Evolutionary conservation across 2,797 vertebrate species (phyloP), one percentile per base, ranked within the genome.

Genomic region (Allobates femoralis): DNA sequence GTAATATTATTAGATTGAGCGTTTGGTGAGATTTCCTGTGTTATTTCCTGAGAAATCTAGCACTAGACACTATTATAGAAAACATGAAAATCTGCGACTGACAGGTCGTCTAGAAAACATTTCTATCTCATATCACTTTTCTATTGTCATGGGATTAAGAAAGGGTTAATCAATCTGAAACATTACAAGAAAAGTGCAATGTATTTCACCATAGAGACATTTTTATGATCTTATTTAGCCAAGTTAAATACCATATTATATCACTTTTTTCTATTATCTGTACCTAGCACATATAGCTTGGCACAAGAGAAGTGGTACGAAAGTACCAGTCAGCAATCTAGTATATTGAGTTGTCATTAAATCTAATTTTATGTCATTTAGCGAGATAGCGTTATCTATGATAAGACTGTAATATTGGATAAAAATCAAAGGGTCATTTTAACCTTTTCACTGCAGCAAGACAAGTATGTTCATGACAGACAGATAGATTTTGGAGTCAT

Each of bases 331-430:
- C 19, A 32, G 56, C 12, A 23, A 32, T 32, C 51, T 32, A 26
- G 55, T 26, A 79, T 60, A 79, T 62, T 79, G 55, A 30, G 34
- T 58, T 58, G 46, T 77, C 26, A 21, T 77, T 53, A 55, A 77
- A 78, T 58, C 41, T 58, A 58, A 41, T 58, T 78, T 78, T 78
- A 28, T n/a, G 32, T 23, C 37, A 60, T 37, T 21, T 34, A 58
- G 55, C 16, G 30, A 78, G 19, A 62, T 62, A 79, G 77, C 41
- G 34, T 32, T 60, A 32, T 26, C 55, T 79, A 32, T 60, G 56
- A 79, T 79, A 41, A 79, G 56, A 14, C 56, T 78, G 19, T 78
- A 62, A 26, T n/a, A n/a, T n/a, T n/a, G n/a, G n/a, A n/a, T n/a
- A n/a, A n/a, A n/a, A n/a, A n/a, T n/a, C n/a, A n/a, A n/a, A n/a